Evolutionary conservation across 2,888 invertebrate genomes (phyloP).

Genomic region (Brachycybe producta): DNA sequence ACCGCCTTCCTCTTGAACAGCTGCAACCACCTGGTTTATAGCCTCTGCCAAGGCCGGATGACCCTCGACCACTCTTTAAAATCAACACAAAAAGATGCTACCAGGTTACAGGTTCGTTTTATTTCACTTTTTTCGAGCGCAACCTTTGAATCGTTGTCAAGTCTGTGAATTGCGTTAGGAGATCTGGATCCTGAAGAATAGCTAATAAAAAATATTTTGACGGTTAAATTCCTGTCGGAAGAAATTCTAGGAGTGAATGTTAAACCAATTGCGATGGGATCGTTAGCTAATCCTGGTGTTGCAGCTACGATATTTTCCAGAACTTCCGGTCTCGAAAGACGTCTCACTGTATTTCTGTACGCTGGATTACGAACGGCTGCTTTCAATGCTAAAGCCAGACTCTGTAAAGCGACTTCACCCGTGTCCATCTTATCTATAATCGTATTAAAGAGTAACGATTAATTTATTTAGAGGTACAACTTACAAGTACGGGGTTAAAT

Average conservation of each 20-base stretch:
- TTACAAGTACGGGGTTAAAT: too few relatives aligned
- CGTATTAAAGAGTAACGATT: background rate
- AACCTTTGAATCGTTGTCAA: conserved; percentile 1
- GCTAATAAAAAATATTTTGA: conserved; percentile 34
- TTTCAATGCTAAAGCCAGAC: conserved; percentile 48
- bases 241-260: background rate
- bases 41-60: conserved; percentile 59
- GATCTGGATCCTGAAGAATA: conserved; percentile 59
- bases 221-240: background rate
- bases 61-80: conserved; percentile 45
- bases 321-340: conserved; percentile 38
- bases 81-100: conserved; percentile 7
- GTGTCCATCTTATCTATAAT: conserved; percentile 7
- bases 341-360: conserved; percentile 46
- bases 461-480: background rate
- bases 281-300: conserved; percentile 53
- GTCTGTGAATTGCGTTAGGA: conserved; percentile 56
- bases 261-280: conserved; percentile 49
- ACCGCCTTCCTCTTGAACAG: conserved; percentile 34
- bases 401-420: conserved; percentile 47
- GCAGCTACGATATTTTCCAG: conserved; percentile 56
- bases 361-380: conserved; percentile 47
- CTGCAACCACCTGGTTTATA: conserved; percentile 49
- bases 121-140: background rate
- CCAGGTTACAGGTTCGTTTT: background rate